These are phyloP conservation scores for Lasioglossum zephyrum DNA, from an alignment of 2,888 invertebrate genomes.

Conservation along the genomic window DNA sequence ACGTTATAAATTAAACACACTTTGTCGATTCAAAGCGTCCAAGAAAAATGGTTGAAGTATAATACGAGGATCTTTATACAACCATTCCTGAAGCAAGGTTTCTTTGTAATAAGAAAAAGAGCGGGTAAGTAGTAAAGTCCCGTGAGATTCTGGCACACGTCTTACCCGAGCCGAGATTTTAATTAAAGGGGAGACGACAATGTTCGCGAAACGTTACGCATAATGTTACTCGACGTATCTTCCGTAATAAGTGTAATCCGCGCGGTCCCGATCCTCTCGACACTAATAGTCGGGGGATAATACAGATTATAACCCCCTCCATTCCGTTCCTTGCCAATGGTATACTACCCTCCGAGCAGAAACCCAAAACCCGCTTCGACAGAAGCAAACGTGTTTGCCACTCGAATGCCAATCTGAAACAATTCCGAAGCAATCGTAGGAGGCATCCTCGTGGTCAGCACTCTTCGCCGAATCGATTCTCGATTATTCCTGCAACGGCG, in stretches of 20 bases:
- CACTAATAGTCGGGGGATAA: slow-evolving; percentile 83
- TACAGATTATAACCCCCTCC: slow-evolving; percentile 81
- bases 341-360: slow-evolving; percentile 58
- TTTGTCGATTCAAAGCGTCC: neutral
- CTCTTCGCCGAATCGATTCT: slow-evolving; percentile 74
- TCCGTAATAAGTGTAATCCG: slow-evolving; percentile 81
- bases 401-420: slow-evolving; percentile 81
- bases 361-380: slow-evolving; percentile 63
- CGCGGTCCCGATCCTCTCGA: slow-evolving; percentile 79
- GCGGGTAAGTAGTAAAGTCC: neutral
- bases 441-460: slow-evolving; percentile 75
- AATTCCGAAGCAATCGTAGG: slow-evolving; percentile 78
- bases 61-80: neutral
- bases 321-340: slow-evolving; percentile 52
- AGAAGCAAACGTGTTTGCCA: slow-evolving; percentile 78
- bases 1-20: neutral
- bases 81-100: neutral
- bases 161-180: slow-evolving; percentile 47
- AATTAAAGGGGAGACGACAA: slow-evolving; percentile 63
- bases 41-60: neutral
- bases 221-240: slow-evolving; percentile 78
- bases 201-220: slow-evolving; percentile 70
- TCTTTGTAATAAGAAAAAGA: neutral
- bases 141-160: neutral
- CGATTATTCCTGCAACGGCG: slow-evolving; percentile 71